Percentiles rank a stretch among this genome's conserved stretches.
These are phyloP conservation scores for Mesodorylaimus sp. DNA, from an alignment of 2,888 invertebrate species.

Conservation along the genomic window DNA sequence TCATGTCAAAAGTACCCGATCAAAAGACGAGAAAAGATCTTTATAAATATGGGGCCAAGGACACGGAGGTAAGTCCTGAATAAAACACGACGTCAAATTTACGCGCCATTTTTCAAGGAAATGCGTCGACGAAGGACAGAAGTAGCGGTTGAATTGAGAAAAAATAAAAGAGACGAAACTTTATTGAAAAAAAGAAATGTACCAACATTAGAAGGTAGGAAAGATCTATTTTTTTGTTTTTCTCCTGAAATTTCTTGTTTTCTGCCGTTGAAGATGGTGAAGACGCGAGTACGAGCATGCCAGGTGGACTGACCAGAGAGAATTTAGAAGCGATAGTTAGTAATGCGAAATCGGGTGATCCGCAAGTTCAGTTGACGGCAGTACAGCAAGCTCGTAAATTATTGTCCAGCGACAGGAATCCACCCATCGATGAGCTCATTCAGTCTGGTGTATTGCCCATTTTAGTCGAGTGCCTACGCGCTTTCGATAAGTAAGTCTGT, in stretches of 20 bases:
- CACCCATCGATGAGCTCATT: slow-evolving; percentile 89
- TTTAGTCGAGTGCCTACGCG: slow-evolving; percentile 67
- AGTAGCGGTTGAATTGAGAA: slow-evolving; percentile 83
- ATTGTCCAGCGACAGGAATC: slow-evolving; percentile 88
- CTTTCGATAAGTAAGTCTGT: slow-evolving; percentile 47
- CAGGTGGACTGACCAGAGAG: slow-evolving; percentile 16
- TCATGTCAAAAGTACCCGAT: too few relatives aligned
- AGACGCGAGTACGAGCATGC: slow-evolving; percentile 23
- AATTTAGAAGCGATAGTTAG: slow-evolving; percentile 57
- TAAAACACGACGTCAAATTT: slow-evolving; percentile 1
- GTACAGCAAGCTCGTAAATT: slow-evolving; percentile 86
- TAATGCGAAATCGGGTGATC: slow-evolving; percentile 58
- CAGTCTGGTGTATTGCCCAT: slow-evolving; percentile 81
- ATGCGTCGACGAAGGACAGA: slow-evolving; percentile 90
- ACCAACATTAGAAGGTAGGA: slow-evolving; percentile 37
- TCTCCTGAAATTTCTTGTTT: neutral
- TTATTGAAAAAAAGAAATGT: slow-evolving; percentile 88
- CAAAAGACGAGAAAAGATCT: too few relatives aligned
- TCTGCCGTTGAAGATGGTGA: slow-evolving; percentile 4
- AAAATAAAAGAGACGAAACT: slow-evolving; percentile 94
- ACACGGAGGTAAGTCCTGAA: slow-evolving; percentile 63
- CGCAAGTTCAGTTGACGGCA: slow-evolving; percentile 62
- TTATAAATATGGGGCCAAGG: slow-evolving; percentile 95
- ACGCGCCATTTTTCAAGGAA: slow-evolving; percentile 35
- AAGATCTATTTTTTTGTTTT: neutral